Evolutionary conservation across 2,113 vertebrate species (phyloP).

Genomic region (Athene noctua): DNA sequence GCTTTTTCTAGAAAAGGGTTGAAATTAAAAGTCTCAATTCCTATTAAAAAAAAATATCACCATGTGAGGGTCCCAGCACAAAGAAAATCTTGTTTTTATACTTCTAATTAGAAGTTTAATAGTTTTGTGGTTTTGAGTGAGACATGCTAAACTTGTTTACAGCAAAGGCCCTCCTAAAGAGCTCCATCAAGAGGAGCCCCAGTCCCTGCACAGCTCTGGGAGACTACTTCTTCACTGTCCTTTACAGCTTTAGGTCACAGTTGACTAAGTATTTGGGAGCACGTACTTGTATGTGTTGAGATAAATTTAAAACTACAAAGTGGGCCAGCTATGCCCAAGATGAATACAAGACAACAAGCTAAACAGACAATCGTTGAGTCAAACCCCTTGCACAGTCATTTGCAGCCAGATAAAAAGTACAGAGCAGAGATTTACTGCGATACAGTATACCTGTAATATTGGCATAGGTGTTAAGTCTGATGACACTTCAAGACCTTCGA

Average conservation of each 20-base stretch:
- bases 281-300: neutral
- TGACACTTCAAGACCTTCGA: neutral
- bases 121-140: neutral
- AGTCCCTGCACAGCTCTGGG: neutral
- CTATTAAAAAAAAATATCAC: neutral
- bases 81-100: neutral
- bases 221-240: neutral
- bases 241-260: neutral
- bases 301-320: neutral
- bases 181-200: neutral
- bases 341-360: neutral
- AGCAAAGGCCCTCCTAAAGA: neutral
- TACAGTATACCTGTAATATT: neutral
- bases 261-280: neutral
- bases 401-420: neutral
- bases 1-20: neutral
- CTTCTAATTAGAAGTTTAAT: neutral
- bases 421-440: neutral
- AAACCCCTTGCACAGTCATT: neutral
- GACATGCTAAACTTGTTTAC: accelerated
- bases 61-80: neutral
- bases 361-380: neutral
- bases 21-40: neutral
- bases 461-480: neutral
- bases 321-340: neutral